Base-by-base conservation (phyloP, 2,888 invertebrate species). In the Alviniconcha strummeri region DNA sequence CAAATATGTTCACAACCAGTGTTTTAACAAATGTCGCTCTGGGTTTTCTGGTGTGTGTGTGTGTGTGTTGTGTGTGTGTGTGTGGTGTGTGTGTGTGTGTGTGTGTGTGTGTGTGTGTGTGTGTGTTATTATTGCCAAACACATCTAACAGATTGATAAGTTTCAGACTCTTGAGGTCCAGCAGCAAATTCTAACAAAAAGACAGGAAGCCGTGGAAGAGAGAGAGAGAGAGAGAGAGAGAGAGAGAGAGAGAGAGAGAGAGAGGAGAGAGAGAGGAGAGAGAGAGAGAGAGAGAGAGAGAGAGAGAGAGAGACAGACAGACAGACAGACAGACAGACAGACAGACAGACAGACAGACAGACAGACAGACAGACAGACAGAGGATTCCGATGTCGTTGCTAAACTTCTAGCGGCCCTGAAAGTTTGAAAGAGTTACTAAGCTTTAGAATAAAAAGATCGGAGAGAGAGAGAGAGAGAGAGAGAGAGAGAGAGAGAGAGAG, bases 401-500 rank as follows among this genome's bases (percentile, higher is more conserved):
- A 36, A 36, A 36, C 36, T 36, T 36, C 36, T 36, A 36, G 36
- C 36, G 36, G 36, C 3, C 36, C 36, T 36, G 36, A 36, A 36
- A 36, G 36, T 36, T 36, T 36, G 36, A 36, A 36, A 36, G 36
- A 0, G 36, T 36, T 36, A 36, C 36, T 36, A 36, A 36, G 36
- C 36, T 36, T 36, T 36, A 64, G 15, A 64, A 64, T 64, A 4
- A 64, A 64, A 52, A 17, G 55, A 75, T 8, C n/a, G 75, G 55
- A 52, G 6, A 7, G 19, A 1, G 71, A n/a, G 71, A n/a, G 71
- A 71, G 71, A 71, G 71, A 71, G 71, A 71, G 71, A 71, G 71
- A 71, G 71, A 71, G 71, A 71, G 71, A 71, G 71, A 71, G 71
- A 71, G 71, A 71, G 71, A 71, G 71, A 71, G 71, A 71, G 71